Base-by-base conservation (phyloP, 2,113 vertebrate species). In the Caracal caracal region DNA sequence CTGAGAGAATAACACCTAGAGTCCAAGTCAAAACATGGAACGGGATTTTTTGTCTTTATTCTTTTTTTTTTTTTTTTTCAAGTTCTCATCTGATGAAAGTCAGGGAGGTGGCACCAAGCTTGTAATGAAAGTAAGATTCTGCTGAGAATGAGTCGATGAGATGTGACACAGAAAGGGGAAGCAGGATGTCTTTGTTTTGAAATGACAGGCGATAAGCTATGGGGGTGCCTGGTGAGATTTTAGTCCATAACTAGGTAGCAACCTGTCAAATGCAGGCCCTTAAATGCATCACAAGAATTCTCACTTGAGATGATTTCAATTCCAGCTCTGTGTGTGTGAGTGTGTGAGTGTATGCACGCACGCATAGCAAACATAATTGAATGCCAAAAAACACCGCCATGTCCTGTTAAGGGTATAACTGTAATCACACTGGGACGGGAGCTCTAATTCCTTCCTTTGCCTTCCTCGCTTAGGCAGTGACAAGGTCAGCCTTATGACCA, bases 231-330 rank as follows among this genome's bases (percentile, higher is more conserved):
- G 96, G 95, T 96, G 95, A 97, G 88, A 98, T 96, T 98, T 97
- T 96, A 78, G 90, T 97, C 98, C 93, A 96, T 96, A 98, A 97
- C 84, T 97, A 97, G 96, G 95, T 97, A 98, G 97, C 97, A 97
- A 97, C 96, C 97, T 98, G 97, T 98, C 98, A 98, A 98, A 97
- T 59, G 82, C 68, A 71, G 83, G 96, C 98, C 96, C 96, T 93
- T 98, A 78, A 97, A 97, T 91, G 96, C 97, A 97, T 96, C 97
- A 97, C 95, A 92, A 98, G 97, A 98, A 97, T 98, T 98, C 97
- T 97, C 98, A 98, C 97, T 97, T 93, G 94, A 92, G 97, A 97
- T 97, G 71, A 94, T 97, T 98, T 98, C 97, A 94, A 96, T 95
- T 97, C 94, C 49, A 94, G 96, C 93, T 96, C 87, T 90, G 90